Conservation (phyloP, 2,797 vertebrate species). For the Labroides dimidiatus region DNA sequence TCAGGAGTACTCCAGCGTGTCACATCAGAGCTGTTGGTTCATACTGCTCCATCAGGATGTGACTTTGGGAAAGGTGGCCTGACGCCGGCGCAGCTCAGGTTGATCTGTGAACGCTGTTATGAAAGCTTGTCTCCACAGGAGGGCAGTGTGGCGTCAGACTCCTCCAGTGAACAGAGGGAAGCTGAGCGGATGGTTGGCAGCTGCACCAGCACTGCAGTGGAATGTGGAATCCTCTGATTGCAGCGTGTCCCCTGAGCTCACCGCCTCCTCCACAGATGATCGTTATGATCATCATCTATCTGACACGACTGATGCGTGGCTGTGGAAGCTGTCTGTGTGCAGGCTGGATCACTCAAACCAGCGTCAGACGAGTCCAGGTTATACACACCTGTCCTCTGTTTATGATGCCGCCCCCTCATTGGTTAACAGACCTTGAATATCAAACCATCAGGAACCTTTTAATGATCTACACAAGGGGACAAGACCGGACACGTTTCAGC, state of each 20-base stretch:
- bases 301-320: conserved; percentile 1
- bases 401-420: conserved; percentile 6
- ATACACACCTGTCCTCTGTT: background rate
- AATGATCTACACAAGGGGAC: conserved; percentile 32
- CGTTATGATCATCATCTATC: background rate
- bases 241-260: conserved; percentile 45
- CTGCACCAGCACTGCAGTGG: conserved; percentile 71
- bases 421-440: conserved; percentile 21
- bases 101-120: conserved; percentile 46
- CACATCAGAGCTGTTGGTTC: conserved; percentile 69
- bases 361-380: background rate
- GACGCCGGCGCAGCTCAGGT: conserved; percentile 34
- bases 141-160: conserved; percentile 68
- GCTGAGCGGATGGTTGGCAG: conserved; percentile 69
- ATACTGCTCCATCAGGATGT: conserved; percentile 61
- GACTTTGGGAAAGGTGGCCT: conserved; percentile 67
- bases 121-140: conserved; percentile 65
- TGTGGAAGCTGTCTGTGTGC: conserved; percentile 2
- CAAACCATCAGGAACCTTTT: conserved; percentile 15
- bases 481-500: too few species aligned
- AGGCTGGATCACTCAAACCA: conserved; percentile 30
- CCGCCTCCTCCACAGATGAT: conserved; percentile 12
- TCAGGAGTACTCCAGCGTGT: conserved; percentile 71
- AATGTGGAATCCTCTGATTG: conserved; percentile 65
- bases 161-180: conserved; percentile 52